Conservation (phyloP, 1,140 invertebrate genomes). For the Brachionus rubens region DNA sequence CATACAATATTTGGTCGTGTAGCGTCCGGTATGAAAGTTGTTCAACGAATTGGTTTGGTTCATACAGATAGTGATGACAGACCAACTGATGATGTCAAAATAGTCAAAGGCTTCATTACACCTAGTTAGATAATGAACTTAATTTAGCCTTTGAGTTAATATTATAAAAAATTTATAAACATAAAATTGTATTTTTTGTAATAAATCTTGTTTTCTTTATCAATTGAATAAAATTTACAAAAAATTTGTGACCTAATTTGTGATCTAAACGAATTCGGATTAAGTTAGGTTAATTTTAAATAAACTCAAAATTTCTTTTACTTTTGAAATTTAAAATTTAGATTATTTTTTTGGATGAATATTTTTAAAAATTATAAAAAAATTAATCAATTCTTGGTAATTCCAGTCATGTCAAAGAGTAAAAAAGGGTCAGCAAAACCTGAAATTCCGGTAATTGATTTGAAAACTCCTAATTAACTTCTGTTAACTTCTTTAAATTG, state of each 20-base stretch:
- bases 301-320: background rate
- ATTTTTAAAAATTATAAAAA: background rate
- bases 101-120: constrained; percentile 49
- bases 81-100: constrained; percentile 69
- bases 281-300: background rate
- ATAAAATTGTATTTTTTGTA: too few species aligned
- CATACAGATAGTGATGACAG: constrained; percentile 85
- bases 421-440: background rate
- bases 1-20: constrained; percentile 92
- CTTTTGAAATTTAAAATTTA: background rate
- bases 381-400: background rate
- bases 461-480: too few species aligned
- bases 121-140: background rate
- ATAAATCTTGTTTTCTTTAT: too few species aligned
- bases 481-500: too few species aligned
- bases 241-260: too few species aligned
- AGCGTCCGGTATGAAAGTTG: constrained; percentile 78
- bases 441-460: too few species aligned
- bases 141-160: constrained; percentile 31
- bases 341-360: background rate
- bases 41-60: constrained; percentile 84
- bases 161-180: too few species aligned
- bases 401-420: background rate
- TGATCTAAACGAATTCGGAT: too few species aligned
- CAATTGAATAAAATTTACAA: too few species aligned